These are phyloP conservation scores for Yponomeuta sedellus DNA, from an alignment of 2,888 invertebrate species.

Conservation along the genomic window DNA sequence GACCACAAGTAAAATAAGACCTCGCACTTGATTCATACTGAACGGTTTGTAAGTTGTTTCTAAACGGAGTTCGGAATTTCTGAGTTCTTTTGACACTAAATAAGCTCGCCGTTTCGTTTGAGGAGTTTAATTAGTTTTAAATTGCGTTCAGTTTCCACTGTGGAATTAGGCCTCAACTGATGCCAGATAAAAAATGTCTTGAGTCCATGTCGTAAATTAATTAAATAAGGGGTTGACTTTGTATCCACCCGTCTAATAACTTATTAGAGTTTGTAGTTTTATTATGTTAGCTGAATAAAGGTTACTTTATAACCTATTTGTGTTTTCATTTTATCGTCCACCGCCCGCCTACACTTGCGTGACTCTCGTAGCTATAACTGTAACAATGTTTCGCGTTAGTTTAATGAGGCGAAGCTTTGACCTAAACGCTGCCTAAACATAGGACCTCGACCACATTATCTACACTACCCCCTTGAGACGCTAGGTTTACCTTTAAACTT, in stretches of 20 bases:
- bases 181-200: neutral
- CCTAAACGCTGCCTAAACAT: neutral
- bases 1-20: no score
- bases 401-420: neutral
- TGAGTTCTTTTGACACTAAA: no score
- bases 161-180: neutral
- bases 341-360: conserved; percentile 3
- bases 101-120: no score
- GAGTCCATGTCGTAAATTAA: neutral
- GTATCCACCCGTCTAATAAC: neutral
- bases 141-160: no score
- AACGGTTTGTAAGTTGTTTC: no score
- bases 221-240: neutral
- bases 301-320: neutral
- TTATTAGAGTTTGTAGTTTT: neutral
- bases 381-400: neutral
- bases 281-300: neutral
- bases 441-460: no score
- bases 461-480: no score
- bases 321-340: neutral
- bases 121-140: no score
- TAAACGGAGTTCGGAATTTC: no score
- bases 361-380: neutral
- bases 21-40: no score
- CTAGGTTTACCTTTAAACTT: neutral